These are phyloP conservation scores for Cygnus olor DNA, from an alignment of 2,797 vertebrate genomes.

Conservation along the genomic window DNA sequence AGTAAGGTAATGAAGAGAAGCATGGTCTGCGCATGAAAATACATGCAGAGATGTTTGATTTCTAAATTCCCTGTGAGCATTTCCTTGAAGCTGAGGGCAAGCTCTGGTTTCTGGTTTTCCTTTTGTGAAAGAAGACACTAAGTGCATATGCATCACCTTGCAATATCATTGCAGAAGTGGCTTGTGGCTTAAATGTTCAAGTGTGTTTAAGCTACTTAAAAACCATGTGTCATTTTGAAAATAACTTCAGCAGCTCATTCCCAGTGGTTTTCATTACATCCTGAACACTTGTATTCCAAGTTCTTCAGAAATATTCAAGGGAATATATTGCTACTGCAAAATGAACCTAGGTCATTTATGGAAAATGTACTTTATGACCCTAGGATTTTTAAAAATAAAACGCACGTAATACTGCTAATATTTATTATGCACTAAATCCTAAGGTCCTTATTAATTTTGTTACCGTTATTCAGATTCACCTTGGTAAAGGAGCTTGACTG, in stretches of 20 bases:
- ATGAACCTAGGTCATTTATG: not conserved
- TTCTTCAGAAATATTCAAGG: not conserved
- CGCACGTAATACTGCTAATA: not conserved
- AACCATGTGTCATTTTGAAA: not conserved
- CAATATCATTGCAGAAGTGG: not conserved
- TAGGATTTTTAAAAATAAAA: not conserved
- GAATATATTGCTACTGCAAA: not conserved
- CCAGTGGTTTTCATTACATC: not conserved
- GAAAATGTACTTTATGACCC: not conserved
- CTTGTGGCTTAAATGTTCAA: not conserved
- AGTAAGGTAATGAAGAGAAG: not conserved
- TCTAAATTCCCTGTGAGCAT: not conserved
- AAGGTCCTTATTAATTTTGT: not conserved
- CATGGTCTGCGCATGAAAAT: not conserved
- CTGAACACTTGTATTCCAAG: not conserved
- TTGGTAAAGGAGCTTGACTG: not conserved
- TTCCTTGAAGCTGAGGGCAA: not conserved
- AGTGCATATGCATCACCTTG: not conserved
- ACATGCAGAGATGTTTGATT: accelerated
- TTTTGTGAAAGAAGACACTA: not conserved
- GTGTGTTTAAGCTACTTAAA: not conserved
- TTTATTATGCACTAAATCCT: not conserved
- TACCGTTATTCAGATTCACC: not conserved
- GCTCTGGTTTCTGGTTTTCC: not conserved
- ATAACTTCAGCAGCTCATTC: not conserved